Conservation (phyloP, 2,888 invertebrate species). For the Schizaphis graminum region DNA sequence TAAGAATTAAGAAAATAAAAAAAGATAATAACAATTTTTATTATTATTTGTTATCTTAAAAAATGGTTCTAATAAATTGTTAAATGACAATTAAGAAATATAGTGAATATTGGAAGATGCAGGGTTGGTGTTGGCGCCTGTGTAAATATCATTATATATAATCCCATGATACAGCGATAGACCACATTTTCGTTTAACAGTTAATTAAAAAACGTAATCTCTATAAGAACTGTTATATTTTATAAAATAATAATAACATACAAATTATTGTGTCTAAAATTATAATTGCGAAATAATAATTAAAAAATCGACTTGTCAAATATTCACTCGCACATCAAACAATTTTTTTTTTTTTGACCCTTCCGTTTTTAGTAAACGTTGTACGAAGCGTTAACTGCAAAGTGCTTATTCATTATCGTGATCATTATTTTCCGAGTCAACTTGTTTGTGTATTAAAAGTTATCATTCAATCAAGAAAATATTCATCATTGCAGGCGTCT, state of each 20-base stretch:
- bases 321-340: neutral
- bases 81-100: slow-evolving; percentile 1
- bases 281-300: slow-evolving; percentile 42
- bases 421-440: slow-evolving; percentile 39
- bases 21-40: neutral
- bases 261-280: neutral
- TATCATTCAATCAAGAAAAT: slow-evolving; percentile 6
- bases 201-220: slow-evolving; percentile 44
- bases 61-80: no score
- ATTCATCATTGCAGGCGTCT: neutral
- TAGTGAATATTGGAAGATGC: neutral
- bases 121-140: neutral
- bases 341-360: neutral
- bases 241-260: neutral
- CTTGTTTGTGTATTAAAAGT: neutral
- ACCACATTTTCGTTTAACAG: slow-evolving; percentile 20
- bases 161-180: neutral
- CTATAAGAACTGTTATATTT: neutral
- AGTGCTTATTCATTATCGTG: slow-evolving; percentile 11
- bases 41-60: neutral
- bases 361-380: neutral
- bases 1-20: neutral
- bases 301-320: slow-evolving; percentile 37
- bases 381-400: neutral
- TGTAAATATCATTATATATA: slow-evolving; percentile 3